These are phyloP conservation scores for Aspidoscelis tigris DNA, from an alignment of 2,113 vertebrate genomes.

Conservation along the genomic window DNA sequence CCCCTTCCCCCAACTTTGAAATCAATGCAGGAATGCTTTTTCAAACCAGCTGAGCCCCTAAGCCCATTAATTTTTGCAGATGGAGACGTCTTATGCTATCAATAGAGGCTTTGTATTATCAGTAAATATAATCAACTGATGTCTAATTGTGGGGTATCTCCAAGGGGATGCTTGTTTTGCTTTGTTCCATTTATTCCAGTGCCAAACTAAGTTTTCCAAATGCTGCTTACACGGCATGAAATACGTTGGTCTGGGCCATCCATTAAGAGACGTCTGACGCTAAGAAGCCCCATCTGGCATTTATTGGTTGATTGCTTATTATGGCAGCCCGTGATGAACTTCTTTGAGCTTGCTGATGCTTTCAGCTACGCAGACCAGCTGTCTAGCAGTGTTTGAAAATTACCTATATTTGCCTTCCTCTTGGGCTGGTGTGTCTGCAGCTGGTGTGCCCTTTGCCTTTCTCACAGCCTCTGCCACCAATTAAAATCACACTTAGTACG, in stretches of 20 bases:
- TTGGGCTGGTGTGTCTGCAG: slow-evolving; percentile 7
- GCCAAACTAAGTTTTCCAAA: slow-evolving; percentile 29
- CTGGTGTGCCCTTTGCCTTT: neutral
- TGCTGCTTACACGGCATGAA: neutral
- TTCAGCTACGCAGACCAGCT: slow-evolving; percentile 33
- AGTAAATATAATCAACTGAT: slow-evolving; percentile 11
- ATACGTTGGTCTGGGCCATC: slow-evolving; percentile 8
- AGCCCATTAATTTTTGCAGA: neutral
- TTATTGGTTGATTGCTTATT: neutral
- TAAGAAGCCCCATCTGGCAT: neutral
- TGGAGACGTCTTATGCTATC: slow-evolving; percentile 1
- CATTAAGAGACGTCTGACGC: neutral
- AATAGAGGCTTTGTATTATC: neutral
- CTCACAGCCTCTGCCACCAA: slow-evolving; percentile 42
- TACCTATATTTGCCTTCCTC: neutral
- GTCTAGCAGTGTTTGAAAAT: slow-evolving; percentile 27
- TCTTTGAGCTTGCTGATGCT: slow-evolving; percentile 5
- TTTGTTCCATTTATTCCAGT: slow-evolving; percentile 12
- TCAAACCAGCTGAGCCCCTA: neutral
- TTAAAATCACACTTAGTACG: slow-evolving; percentile 19
- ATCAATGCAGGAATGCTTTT: neutral
- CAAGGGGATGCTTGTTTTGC: neutral
- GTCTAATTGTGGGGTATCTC: neutral
- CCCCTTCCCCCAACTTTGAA: neutral
- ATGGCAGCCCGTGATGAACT: slow-evolving; percentile 5